These are phyloP conservation scores for Mustela lutreola DNA, from an alignment of 2,113 vertebrate genomes.

Conservation along the genomic window DNA sequence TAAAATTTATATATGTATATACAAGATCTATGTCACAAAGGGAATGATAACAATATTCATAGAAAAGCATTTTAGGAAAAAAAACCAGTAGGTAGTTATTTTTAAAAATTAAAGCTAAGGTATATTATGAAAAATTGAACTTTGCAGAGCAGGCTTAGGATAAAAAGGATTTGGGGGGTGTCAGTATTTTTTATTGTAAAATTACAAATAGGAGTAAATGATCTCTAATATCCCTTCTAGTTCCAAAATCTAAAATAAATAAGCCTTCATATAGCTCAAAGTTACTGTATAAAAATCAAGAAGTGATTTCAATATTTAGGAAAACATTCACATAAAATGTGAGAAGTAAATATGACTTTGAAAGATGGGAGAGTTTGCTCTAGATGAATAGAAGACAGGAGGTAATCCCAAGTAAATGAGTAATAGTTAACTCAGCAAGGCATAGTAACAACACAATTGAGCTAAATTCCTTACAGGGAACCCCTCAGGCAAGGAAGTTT, in stretches of 20 bases:
- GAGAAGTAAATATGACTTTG: neutral
- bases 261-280: neutral
- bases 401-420: neutral
- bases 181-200: neutral
- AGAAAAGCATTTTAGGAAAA: neutral
- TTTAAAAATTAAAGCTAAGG: neutral
- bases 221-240: neutral
- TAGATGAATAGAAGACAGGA: neutral
- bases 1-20: neutral
- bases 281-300: constrained; percentile 2
- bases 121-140: neutral
- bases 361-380: neutral
- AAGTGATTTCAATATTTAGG: neutral
- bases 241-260: neutral
- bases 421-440: neutral
- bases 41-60: neutral
- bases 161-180: fast-evolving
- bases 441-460: neutral
- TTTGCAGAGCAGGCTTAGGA: neutral
- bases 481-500: neutral
- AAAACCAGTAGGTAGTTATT: neutral
- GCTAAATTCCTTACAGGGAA: neutral
- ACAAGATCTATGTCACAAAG: neutral
- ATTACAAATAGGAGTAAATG: neutral
- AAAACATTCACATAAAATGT: neutral